Evolutionary conservation across 2,888 invertebrate genomes (phyloP).

Genomic region (Leptopilina syphax): DNA sequence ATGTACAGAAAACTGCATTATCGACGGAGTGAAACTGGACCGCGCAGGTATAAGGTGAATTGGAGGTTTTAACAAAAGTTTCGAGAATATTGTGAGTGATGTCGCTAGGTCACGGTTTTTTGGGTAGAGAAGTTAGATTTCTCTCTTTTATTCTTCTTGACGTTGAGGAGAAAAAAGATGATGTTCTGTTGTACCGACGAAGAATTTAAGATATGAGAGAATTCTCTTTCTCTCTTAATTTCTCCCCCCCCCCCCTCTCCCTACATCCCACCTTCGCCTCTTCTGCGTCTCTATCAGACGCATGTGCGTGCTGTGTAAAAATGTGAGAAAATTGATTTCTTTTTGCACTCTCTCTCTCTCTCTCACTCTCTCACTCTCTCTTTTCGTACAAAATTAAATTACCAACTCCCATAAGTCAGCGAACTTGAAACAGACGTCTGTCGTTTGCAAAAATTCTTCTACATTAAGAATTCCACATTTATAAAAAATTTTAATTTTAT

Average conservation of each 20-base stretch:
- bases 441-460: no score
- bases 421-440: slow-evolving; percentile 45
- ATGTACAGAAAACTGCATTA: slow-evolving; percentile 4
- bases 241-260: no score
- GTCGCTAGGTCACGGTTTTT: slow-evolving; percentile 42
- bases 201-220: no score
- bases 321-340: slow-evolving; percentile 66
- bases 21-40: background rate
- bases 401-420: slow-evolving; percentile 54
- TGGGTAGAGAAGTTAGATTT: no score
- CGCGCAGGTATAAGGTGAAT: background rate
- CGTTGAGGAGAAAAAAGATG: no score
- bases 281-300: slow-evolving; percentile 46
- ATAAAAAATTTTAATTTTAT: no score
- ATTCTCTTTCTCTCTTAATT: no score
- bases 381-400: slow-evolving; percentile 65
- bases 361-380: background rate
- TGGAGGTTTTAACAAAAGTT: background rate
- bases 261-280: no score
- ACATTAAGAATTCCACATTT: no score
- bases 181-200: slow-evolving; percentile 52
- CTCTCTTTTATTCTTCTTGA: no score
- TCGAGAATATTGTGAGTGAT: slow-evolving; percentile 41
- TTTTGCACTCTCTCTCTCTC: slow-evolving; percentile 54
- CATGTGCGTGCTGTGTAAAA: slow-evolving; percentile 54